These are phyloP conservation scores for Darwinula stevensoni DNA, from an alignment of 2,888 invertebrate genomes.

Conservation along the genomic window DNA sequence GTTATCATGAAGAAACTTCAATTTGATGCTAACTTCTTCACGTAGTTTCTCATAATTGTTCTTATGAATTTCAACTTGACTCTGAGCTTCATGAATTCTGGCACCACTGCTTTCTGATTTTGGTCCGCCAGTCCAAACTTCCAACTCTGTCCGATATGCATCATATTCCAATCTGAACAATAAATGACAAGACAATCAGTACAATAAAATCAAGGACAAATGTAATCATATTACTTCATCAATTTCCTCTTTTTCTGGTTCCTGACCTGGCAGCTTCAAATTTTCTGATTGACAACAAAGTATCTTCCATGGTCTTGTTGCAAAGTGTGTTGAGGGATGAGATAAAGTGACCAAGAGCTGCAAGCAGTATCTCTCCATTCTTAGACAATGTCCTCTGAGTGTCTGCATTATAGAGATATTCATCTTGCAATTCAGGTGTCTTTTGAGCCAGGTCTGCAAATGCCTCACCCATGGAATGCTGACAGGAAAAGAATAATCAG, in stretches of 20 bases:
- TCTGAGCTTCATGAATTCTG: constrained; percentile 43
- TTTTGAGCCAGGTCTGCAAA: constrained; percentile 87
- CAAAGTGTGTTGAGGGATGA: constrained; percentile 82
- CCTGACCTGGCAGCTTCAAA: constrained; percentile 47
- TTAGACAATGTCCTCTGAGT: constrained; percentile 73
- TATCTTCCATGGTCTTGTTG: constrained; percentile 94
- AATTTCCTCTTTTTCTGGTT: not conserved
- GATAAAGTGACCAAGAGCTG: constrained; percentile 83
- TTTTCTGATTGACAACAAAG: constrained; percentile 38
- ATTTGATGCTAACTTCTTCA: constrained; percentile 75
- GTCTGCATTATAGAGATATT: constrained; percentile 81
- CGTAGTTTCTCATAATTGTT: constrained; percentile 71
- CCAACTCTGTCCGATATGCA: constrained; percentile 82
- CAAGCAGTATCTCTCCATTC: constrained; percentile 71
- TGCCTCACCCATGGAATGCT: constrained; percentile 66
- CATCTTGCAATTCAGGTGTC: constrained; percentile 76
- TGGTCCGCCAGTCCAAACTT: constrained; percentile 36
- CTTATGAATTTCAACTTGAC: constrained; percentile 53
- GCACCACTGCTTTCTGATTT: constrained; percentile 23
- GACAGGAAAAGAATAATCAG: constrained; percentile 13
- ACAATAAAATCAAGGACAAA: constrained; percentile 6
- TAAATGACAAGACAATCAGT: not conserved
- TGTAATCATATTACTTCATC: constrained; percentile 7
- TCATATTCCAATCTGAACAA: constrained; percentile 74
- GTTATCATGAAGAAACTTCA: constrained; percentile 89